These are phyloP conservation scores for Silurus aristotelis DNA, from an alignment of 2,797 vertebrate genomes.

Conservation along the genomic window DNA sequence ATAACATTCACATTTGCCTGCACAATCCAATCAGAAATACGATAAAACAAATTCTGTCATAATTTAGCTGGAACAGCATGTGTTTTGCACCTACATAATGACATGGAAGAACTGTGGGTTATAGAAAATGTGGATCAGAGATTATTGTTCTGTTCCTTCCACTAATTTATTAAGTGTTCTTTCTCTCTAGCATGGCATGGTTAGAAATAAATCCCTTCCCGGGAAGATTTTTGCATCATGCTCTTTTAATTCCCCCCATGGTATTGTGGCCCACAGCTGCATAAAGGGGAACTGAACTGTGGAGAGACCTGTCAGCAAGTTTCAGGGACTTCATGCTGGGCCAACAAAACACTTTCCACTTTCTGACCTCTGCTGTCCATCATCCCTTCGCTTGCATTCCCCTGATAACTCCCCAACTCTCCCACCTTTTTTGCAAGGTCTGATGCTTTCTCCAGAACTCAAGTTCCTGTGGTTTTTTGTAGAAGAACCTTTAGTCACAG, in stretches of 20 bases:
- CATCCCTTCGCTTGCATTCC: conserved; percentile 52
- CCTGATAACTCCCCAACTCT: neutral
- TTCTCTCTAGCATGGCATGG: conserved; percentile 6
- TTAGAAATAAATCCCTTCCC: conserved; percentile 30
- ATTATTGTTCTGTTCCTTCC: neutral
- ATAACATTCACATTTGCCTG: conserved; percentile 55
- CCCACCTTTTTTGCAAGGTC: conserved; percentile 4
- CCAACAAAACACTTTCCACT: conserved; percentile 75
- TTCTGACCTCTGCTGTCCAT: conserved; percentile 79
- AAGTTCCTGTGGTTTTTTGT: conserved; percentile 40
- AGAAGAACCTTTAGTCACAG: conserved; percentile 47
- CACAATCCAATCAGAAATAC: conserved; percentile 29
- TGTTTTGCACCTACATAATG: neutral
- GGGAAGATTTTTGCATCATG: conserved; percentile 33
- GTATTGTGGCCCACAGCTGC: conserved; percentile 45
- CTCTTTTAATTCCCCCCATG: conserved; percentile 28
- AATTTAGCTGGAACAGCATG: neutral
- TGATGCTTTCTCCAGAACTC: conserved; percentile 56
- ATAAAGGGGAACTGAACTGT: conserved; percentile 62
- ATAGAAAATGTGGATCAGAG: neutral
- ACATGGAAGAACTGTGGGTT: neutral
- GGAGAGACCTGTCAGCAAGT: conserved; percentile 81
- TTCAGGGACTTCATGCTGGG: conserved; percentile 68
- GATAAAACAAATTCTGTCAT: conserved; percentile 21
- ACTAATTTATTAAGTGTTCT: conserved; percentile 14